Evolutionary conservation across 2,113 vertebrate genomes (phyloP), one percentile per base, ranked within the genome.

Genomic region (Triplophysa rosa): DNA sequence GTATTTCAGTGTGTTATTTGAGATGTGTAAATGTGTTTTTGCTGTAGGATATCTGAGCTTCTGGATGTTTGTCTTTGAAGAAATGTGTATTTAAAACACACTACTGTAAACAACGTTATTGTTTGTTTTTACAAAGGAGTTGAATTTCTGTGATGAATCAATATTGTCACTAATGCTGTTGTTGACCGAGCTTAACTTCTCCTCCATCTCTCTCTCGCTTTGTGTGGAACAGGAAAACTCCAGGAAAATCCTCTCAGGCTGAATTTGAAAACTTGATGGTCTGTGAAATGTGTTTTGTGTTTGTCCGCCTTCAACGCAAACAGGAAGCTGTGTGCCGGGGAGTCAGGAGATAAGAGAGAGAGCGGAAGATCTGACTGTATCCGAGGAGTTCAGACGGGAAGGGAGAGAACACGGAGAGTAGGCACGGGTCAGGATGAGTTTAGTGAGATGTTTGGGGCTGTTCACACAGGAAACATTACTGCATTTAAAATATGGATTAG

Each of bases 211-310:
- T 24, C 64, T 79, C 8, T 33, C 24, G 77, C 73, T 72, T 63
- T 77, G 58, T 69, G 45, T 33, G 79, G 56, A 79, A 87, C 89
- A 92, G 92, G 91, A 92, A 91, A 87, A 85, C 78, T 80, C 87
- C 86, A 92, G 89, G 93, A 92, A 89, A 89, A 84, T 84, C 87
- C 89, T 91, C 90, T 85, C 80, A 54, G 80, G 74, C 78, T 86
- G 83, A 84, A 88, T 82, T 87, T 89, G 89, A 88, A 90, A 89
- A 88, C 58, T 87, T 87, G 88, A 89, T 88, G 85, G 91, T 84
- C 90, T 90, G 90, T 91, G 89, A 91, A 92, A 91, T 89, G 87
- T 91, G 89, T 90, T 88, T 61, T 47, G 85, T 83, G 89, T 92
- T 92, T 90, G 89, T 90, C 88, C 89, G 86, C 84, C 87, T 56